phyloP scores from a whole-genome alignment of 2,888 invertebrate genomes.

The Masnerella sp. region DNA sequence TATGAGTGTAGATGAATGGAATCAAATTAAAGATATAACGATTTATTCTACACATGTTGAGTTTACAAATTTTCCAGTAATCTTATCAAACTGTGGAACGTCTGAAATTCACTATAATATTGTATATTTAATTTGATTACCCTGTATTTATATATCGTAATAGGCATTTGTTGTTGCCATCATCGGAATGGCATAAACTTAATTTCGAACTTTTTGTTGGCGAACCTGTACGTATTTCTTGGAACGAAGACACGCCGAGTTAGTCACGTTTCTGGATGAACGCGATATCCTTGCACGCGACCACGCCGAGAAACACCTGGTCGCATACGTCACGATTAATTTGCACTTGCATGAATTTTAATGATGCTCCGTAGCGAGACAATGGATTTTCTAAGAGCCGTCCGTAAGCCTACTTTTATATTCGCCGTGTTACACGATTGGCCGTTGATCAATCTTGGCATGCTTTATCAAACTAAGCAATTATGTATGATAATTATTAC shows the following conservation, averaged over 20 bases:
- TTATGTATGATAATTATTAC: slow-evolving; percentile 44
- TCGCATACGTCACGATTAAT: slow-evolving; percentile 68
- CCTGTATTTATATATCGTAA: too few relatives aligned
- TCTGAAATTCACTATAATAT: too few relatives aligned
- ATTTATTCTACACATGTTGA: too few relatives aligned
- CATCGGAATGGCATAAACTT: too few relatives aligned
- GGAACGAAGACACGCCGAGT: slow-evolving; percentile 32
- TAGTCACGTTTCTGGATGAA: slow-evolving; percentile 50
- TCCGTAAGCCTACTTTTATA: slow-evolving; percentile 36
- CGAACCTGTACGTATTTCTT: slow-evolving; percentile 8
- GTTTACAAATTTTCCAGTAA: too few relatives aligned
- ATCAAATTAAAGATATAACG: too few relatives aligned
- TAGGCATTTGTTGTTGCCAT: too few relatives aligned
- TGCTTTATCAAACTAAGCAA: slow-evolving; percentile 36
- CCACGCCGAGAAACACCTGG: slow-evolving; percentile 65
- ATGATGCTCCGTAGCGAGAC: slow-evolving; percentile 64
- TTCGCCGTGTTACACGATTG: slow-evolving; percentile 40
- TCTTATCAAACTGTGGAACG: too few relatives aligned
- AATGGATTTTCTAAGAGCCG: slow-evolving; percentile 52
- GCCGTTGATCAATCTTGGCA: slow-evolving; percentile 35
- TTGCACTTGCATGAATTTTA: slow-evolving; percentile 71
- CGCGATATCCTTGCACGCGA: slow-evolving; percentile 52
- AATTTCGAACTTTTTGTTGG: slow-evolving; percentile 17
- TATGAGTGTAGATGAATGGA: too few relatives aligned
- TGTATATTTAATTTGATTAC: too few relatives aligned